A percentile compares a stretch with the other conserved stretches of the same genome.
phyloP scores from a whole-genome alignment of 1,140 invertebrate genomes.

The Cardiocondyla obscurior region DNA sequence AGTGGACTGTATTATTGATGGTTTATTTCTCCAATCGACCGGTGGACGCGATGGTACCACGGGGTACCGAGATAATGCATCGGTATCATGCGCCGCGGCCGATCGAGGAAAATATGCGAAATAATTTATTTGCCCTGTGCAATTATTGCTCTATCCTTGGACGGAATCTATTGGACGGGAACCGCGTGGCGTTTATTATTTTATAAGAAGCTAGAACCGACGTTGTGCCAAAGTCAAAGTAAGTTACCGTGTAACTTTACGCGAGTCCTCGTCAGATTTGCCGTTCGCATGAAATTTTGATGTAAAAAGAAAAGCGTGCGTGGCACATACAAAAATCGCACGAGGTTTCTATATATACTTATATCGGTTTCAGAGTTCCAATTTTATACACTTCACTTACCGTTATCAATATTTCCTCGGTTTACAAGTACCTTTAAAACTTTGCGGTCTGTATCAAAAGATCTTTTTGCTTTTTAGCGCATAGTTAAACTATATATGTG shows the following conservation, averaged over 20 bases:
- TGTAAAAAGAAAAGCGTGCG: slow-evolving; percentile 3
- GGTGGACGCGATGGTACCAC: slow-evolving; percentile 38
- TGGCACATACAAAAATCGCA: background rate
- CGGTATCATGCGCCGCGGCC: background rate
- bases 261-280: background rate
- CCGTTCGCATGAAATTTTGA: slow-evolving; percentile 22
- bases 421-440: background rate
- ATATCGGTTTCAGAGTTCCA: background rate
- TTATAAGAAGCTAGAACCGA: slow-evolving; percentile 18
- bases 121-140: slow-evolving; percentile 30
- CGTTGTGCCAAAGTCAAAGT: slow-evolving; percentile 21
- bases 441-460: background rate
- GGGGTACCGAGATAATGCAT: slow-evolving; percentile 30
- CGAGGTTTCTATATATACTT: too few relatives aligned
- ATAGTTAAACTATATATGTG: slow-evolving; percentile 12
- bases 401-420: background rate
- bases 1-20: slow-evolving; percentile 63
- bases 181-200: slow-evolving; percentile 35
- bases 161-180: background rate
- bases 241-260: slow-evolving; percentile 25
- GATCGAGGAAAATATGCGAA: slow-evolving; percentile 35
- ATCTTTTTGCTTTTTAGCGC: background rate
- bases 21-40: slow-evolving; percentile 64
- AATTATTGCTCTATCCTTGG: slow-evolving; percentile 50
- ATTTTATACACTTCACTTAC: background rate